Conservation (phyloP, 2,113 vertebrate genomes). For the Pangasianodon gigas region DNA sequence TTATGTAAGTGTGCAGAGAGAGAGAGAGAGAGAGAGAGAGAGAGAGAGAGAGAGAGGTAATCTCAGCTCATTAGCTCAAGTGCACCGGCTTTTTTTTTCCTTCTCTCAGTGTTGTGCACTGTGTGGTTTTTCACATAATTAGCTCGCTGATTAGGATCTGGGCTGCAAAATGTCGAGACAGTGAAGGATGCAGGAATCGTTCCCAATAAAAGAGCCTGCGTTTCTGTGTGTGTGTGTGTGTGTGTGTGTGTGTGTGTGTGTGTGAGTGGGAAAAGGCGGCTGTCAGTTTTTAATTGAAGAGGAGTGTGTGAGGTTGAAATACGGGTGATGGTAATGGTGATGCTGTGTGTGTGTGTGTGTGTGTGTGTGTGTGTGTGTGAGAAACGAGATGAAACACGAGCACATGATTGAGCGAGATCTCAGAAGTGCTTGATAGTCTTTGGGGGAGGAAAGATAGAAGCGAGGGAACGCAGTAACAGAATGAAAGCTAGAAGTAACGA, state of each 20-base stretch:
- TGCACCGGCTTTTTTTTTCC: neutral
- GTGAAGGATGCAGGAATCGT: slow-evolving; percentile 9
- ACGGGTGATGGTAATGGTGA: neutral
- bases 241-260: neutral
- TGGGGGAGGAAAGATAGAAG: neutral
- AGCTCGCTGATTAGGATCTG: slow-evolving; percentile 12
- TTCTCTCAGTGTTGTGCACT: neutral
- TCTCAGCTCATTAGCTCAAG: slow-evolving; percentile 21
- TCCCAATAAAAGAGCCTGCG: neutral
- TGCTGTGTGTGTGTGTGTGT: neutral
- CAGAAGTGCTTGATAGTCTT: neutral
- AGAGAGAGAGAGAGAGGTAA: neutral
- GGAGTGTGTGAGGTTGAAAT: neutral
- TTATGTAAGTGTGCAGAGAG: neutral
- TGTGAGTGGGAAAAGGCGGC: neutral
- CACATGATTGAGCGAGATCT: neutral
- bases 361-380: neutral
- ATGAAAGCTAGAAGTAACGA: neutral
- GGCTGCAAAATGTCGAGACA: neutral
- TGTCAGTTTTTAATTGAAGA: slow-evolving; percentile 8
- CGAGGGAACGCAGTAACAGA: neutral
- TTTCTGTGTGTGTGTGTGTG: neutral
- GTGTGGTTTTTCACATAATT: slow-evolving; percentile 33
- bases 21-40: neutral
- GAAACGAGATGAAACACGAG: slow-evolving; percentile 22